These are phyloP conservation scores for Brachyistius frenatus DNA, from an alignment of 2,113 vertebrate genomes.

Conservation along the genomic window DNA sequence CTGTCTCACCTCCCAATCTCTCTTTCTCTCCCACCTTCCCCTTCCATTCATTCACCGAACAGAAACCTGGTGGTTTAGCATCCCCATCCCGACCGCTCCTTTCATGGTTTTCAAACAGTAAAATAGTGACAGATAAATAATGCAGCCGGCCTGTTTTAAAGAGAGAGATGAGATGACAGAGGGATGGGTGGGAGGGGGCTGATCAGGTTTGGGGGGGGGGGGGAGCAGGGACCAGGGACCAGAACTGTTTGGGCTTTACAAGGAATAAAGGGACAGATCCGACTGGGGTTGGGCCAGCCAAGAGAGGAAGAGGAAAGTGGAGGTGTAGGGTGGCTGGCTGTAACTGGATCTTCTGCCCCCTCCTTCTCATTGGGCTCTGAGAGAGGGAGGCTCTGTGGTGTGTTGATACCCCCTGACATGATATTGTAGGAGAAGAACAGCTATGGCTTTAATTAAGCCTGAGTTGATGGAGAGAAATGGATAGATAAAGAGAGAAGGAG, in stretches of 20 bases:
- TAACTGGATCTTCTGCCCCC: constrained; percentile 65
- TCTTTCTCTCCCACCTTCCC: background rate
- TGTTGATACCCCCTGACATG: constrained; percentile 76
- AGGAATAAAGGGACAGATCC: constrained; percentile 32
- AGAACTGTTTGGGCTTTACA: constrained; percentile 50
- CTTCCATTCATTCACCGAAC: constrained; percentile 34
- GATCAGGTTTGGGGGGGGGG: background rate
- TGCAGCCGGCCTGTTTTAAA: constrained; percentile 63
- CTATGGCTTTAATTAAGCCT: constrained; percentile 77
- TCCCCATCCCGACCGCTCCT: constrained; percentile 37
- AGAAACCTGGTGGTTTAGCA: constrained; percentile 42
- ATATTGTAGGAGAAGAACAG: constrained; percentile 71
- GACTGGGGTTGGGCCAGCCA: constrained; percentile 32
- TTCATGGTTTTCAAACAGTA: constrained; percentile 61
- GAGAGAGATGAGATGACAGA: constrained; percentile 57
- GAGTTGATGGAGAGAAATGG: constrained; percentile 63
- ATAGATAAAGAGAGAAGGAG: constrained; percentile 45
- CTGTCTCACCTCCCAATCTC: background rate
- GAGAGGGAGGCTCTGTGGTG: constrained; percentile 68
- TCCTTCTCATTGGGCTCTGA: constrained; percentile 34
- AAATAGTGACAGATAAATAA: constrained; percentile 74
- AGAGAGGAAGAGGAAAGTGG: constrained; percentile 58
- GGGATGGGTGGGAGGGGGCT: background rate
- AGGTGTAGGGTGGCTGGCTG: constrained; percentile 75
- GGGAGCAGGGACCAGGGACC: constrained; percentile 33